These are phyloP conservation scores for Agonopterix arenella DNA, from an alignment of 2,888 invertebrate genomes.

Conservation along the genomic window DNA sequence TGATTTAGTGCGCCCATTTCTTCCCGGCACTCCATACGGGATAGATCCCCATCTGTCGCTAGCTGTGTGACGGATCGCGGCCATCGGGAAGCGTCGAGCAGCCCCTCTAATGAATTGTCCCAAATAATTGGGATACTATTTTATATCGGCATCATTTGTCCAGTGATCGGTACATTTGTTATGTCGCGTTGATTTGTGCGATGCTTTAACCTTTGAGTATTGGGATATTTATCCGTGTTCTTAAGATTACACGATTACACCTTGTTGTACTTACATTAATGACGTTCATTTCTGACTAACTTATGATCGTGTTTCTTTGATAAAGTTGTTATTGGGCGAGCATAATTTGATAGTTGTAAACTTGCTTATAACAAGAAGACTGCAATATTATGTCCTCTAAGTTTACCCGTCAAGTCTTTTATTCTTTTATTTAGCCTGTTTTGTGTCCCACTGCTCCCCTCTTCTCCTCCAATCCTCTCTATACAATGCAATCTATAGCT, in stretches of 20 bases:
- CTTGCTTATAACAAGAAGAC: too few relatives aligned
- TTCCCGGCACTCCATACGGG: conserved; percentile 69
- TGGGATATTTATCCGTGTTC: conserved; percentile 36
- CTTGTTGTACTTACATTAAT: too few relatives aligned
- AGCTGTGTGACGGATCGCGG: conserved; percentile 62
- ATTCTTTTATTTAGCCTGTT: too few relatives aligned
- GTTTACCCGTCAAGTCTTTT: too few relatives aligned
- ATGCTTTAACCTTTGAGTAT: conserved; percentile 57
- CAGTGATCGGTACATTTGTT: conserved; percentile 68
- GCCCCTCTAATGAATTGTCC: conserved; percentile 72
- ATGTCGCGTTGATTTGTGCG: conserved; percentile 64
- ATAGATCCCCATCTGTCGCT: conserved; percentile 66
- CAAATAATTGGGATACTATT: conserved; percentile 75
- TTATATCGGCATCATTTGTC: conserved; percentile 72
- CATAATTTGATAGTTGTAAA: too few relatives aligned
- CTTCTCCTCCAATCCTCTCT: too few relatives aligned
- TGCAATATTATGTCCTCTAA: too few relatives aligned
- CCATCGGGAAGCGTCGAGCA: conserved; percentile 63
- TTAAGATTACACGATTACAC: not conserved
- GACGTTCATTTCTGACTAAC: too few relatives aligned
- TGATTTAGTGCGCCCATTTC: conserved; percentile 72
- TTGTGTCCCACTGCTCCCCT: too few relatives aligned
- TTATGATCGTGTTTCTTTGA: too few relatives aligned
- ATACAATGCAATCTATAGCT: too few relatives aligned
- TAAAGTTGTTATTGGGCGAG: too few relatives aligned